phyloP scores from a whole-genome alignment of 1,140 invertebrate species.

The Monochamus saltuarius region DNA sequence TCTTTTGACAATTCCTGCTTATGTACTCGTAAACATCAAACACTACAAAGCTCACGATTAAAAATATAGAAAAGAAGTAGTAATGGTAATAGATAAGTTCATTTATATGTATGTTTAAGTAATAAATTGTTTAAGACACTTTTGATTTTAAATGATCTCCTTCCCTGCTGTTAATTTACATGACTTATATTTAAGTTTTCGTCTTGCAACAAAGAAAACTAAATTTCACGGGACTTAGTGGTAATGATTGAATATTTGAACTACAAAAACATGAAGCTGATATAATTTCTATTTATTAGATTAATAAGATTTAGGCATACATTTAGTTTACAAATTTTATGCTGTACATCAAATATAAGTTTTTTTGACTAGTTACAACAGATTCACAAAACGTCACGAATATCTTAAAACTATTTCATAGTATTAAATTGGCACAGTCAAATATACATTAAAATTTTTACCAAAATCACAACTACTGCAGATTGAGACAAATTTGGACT shows the following conservation, averaged over 20 bases:
- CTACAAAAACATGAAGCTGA: not conserved
- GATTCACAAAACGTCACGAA: not conserved
- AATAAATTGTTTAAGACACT: not conserved
- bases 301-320: slow-evolving; percentile 4
- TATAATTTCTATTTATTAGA: not conserved
- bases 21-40: slow-evolving; percentile 39
- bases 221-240: not conserved
- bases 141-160: not conserved
- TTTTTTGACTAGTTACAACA: not conserved
- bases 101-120: not conserved
- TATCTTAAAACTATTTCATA: not conserved
- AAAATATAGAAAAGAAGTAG: not conserved
- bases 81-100: not conserved
- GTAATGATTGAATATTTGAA: too few species aligned
- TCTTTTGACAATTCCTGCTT: slow-evolving; percentile 29
- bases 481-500: not conserved
- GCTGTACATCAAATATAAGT: not conserved
- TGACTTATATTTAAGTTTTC: not conserved
- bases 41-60: slow-evolving; percentile 28
- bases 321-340: not conserved
- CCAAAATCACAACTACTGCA: not conserved
- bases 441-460: not conserved
- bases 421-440: not conserved
- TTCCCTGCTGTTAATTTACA: not conserved
- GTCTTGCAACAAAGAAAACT: not conserved